Percentiles rank a stretch among this genome's conserved stretches.
These are phyloP conservation scores for Himalopsyche kuldschensis DNA, from an alignment of 2,888 invertebrate species.

Conservation along the genomic window DNA sequence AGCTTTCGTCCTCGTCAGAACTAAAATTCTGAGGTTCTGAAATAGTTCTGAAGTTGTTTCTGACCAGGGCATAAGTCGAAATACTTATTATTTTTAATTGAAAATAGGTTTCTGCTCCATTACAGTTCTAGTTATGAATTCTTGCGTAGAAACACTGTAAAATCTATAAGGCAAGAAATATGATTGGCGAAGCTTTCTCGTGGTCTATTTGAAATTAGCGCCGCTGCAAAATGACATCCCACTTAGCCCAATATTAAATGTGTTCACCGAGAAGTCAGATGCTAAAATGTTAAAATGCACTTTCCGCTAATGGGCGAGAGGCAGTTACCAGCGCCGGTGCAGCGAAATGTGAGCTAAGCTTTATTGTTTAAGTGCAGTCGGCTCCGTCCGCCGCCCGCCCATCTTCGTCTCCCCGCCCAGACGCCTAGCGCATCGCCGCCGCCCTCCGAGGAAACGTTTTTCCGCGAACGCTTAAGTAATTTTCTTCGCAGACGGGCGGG, in stretches of 20 bases:
- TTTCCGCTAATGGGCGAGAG: constrained; percentile 12
- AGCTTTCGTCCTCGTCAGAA: too few relatives aligned
- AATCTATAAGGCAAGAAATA: too few relatives aligned
- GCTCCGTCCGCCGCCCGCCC: background rate
- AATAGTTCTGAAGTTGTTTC: too few relatives aligned
- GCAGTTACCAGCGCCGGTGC: constrained; percentile 1
- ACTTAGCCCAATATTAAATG: background rate
- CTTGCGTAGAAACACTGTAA: too few relatives aligned
- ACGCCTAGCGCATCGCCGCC: constrained; percentile 2
- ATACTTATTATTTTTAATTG: too few relatives aligned
- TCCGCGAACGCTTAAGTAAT: background rate
- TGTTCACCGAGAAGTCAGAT: background rate
- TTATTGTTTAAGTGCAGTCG: constrained; percentile 27
- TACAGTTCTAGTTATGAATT: too few relatives aligned
- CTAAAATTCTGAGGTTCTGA: too few relatives aligned
- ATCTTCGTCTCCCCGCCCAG: background rate
- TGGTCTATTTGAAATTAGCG: too few relatives aligned
- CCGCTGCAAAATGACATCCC: background rate
- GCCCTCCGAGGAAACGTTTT: constrained; percentile 3
- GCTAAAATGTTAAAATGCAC: constrained; percentile 10
- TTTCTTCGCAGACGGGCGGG: background rate
- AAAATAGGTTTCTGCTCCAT: too few relatives aligned
- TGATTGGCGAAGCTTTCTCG: too few relatives aligned
- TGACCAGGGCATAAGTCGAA: too few relatives aligned
- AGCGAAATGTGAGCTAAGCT: constrained; percentile 14